Conservation (phyloP, 53 echinoderm and acorn worm species). For the Glandiceps talaboti region DNA sequence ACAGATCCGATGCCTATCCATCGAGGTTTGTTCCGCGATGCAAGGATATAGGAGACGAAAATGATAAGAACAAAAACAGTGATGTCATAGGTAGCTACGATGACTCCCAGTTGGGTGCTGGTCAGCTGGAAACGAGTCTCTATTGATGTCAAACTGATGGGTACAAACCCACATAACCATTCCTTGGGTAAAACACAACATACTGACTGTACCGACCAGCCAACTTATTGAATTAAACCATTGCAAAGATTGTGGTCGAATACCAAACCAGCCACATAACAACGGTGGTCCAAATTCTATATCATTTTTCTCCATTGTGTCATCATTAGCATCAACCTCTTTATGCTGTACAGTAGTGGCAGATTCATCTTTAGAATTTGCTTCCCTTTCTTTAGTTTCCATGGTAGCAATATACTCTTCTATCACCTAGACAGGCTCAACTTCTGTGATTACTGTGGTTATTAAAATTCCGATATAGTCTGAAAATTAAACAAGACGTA, state of each 20-base stretch:
- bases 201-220: not conserved
- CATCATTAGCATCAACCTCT: too few species aligned
- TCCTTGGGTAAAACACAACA: not conserved
- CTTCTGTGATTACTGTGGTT: too few species aligned
- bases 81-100: not conserved
- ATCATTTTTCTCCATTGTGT: not conserved
- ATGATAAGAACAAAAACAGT: not conserved
- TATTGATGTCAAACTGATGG: not conserved
- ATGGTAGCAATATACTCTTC: too few species aligned
- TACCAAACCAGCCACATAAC: not conserved
- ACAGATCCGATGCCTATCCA: not conserved
- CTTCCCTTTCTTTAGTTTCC: too few species aligned
- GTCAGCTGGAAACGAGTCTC: not conserved
- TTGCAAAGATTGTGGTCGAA: not conserved
- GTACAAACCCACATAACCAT: not conserved
- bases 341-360: too few species aligned
- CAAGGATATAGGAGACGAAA: not conserved
- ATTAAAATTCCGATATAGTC: too few species aligned
- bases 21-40: not conserved
- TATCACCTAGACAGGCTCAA: too few species aligned
- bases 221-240: not conserved
- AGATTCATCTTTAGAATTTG: too few species aligned
- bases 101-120: not conserved
- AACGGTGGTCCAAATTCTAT: too few species aligned
- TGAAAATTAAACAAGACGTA: too few species aligned